Percentiles rank a stretch among this genome's conserved stretches.
Evolutionary conservation across 92 coral and sea anemone species (phyloP).

Genomic region (Phymanthus crucifer): DNA sequence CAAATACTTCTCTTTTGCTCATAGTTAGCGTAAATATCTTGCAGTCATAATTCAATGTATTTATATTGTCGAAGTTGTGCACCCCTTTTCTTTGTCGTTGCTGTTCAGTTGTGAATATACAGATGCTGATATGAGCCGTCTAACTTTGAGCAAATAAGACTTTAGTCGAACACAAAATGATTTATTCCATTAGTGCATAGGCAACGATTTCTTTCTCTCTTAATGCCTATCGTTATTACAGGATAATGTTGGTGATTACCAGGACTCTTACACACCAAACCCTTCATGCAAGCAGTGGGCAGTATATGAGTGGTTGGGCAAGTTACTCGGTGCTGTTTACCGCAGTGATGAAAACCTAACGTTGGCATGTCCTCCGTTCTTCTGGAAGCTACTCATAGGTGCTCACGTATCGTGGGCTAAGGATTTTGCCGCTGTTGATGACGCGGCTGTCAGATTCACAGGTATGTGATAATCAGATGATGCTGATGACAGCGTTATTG

Average conservation of each 20-base stretch:
- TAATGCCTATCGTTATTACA: not conserved
- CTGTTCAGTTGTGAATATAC: no score
- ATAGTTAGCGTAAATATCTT: no score
- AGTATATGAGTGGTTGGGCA: constrained; percentile 81
- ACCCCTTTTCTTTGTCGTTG: no score
- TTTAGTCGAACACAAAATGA: no score
- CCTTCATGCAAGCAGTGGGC: constrained; percentile 70
- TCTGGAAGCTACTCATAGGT: constrained; percentile 96
- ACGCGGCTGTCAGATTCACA: constrained; percentile 74
- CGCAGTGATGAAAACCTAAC: constrained; percentile 98
- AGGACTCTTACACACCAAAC: constrained; percentile 87
- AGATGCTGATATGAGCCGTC: no score
- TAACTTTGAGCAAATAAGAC: no score
- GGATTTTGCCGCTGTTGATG: constrained; percentile 84
- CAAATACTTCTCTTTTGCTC: no score
- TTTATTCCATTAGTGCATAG: no score
- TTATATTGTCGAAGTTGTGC: no score
- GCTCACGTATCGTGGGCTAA: constrained; percentile 98
- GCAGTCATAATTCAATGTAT: no score
- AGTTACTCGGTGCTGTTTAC: constrained; percentile 86
- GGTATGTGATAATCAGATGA: constrained; percentile 44
- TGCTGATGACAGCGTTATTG: not conserved
- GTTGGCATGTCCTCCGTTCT: constrained; percentile 82
- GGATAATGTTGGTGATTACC: constrained; percentile 86
- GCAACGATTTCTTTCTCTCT: not conserved